These are phyloP conservation scores for Ypsolopha sequella DNA, from an alignment of 2,888 invertebrate genomes.

Conservation along the genomic window DNA sequence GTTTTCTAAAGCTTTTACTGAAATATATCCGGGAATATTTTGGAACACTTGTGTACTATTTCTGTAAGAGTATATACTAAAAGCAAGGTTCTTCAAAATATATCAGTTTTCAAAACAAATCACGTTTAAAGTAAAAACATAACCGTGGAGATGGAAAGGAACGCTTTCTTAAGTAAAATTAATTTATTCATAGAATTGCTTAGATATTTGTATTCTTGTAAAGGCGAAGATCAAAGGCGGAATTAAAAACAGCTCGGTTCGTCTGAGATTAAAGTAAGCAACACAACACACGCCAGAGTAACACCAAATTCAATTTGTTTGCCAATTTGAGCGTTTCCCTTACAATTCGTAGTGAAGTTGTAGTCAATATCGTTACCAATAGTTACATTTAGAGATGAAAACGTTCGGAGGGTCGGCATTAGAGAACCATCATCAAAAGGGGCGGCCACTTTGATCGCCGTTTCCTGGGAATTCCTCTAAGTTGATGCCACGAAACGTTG, in stretches of 20 bases:
- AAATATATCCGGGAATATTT: no score
- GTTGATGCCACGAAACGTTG: slow-evolving; percentile 9
- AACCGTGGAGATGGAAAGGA: no score
- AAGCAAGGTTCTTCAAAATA: no score
- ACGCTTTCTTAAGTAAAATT: no score
- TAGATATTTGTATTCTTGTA: neutral
- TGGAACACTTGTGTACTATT: no score
- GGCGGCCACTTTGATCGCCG: slow-evolving; percentile 46
- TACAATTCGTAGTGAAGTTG: neutral
- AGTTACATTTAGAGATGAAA: slow-evolving; percentile 30
- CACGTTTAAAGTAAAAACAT: no score
- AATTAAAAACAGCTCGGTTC: neutral
- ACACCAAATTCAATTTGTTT: neutral
- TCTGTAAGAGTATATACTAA: no score
- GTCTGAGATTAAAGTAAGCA: neutral
- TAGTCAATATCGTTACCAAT: slow-evolving; percentile 12
- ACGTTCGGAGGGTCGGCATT: slow-evolving; percentile 41
- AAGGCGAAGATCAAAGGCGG: neutral
- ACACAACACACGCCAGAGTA: no score
- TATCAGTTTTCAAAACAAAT: no score
- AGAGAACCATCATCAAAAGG: slow-evolving; percentile 40
- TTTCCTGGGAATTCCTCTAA: slow-evolving; percentile 52
- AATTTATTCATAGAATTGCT: no score
- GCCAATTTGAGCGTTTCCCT: neutral
- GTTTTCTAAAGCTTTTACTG: no score